Conservation (phyloP, 2,888 invertebrate species). For the Drosophila nigricruria region DNA sequence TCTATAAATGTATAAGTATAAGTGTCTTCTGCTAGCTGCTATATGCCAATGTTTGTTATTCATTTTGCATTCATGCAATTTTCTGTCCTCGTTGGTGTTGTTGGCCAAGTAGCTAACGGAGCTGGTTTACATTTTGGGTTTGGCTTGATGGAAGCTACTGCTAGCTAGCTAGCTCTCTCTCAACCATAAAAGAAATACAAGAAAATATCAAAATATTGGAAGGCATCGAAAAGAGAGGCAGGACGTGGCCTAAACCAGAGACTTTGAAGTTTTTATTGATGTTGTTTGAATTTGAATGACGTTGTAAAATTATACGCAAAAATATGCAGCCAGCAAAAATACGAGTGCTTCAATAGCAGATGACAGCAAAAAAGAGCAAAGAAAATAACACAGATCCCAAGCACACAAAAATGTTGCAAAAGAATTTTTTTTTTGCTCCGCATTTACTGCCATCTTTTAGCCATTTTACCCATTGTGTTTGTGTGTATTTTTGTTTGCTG, state of each 20-base stretch:
- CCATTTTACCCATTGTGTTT: conserved; percentile 23
- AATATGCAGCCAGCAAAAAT: conserved; percentile 55
- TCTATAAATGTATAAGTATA: conserved; percentile 17
- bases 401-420: conserved; percentile 34
- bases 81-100: conserved; percentile 17
- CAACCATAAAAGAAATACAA: conserved; percentile 13
- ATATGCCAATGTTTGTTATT: conserved; percentile 52
- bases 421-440: conserved; percentile 26
- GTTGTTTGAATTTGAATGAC: conserved; percentile 78
- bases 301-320: conserved; percentile 76
- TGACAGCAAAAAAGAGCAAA: conserved; percentile 6
- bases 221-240: conserved; percentile 20
- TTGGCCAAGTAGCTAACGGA: conserved; percentile 28
- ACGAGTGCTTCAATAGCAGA: conserved; percentile 16
- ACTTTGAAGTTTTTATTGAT: conserved; percentile 77
- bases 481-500: conserved; percentile 32
- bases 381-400: conserved; percentile 11
- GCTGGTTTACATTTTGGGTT: conserved; percentile 26
- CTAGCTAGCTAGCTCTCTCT: background rate
- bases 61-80: conserved; percentile 75
- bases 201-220: conserved; percentile 29
- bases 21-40: conserved; percentile 31
- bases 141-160: conserved; percentile 23
- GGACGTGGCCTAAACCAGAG: conserved; percentile 41
- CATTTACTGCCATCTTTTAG: conserved; percentile 46